Evolutionary conservation across 2,113 vertebrate genomes (phyloP), one percentile per base, ranked within the genome.

Genomic region (Fulica atra): DNA sequence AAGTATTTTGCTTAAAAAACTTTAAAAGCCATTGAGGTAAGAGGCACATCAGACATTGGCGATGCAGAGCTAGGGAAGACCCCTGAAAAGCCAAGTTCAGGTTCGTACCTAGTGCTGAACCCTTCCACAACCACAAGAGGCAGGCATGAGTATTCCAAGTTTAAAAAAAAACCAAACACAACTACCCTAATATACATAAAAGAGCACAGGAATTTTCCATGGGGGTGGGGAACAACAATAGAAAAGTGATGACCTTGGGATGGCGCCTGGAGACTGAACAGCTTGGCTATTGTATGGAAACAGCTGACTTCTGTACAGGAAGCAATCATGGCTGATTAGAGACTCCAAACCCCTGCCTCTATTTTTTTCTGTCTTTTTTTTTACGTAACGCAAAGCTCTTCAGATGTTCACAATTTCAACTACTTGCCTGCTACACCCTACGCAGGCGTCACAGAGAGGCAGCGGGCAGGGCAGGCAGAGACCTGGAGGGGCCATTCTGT

Each of bases 231-330:
- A 96, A 87, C 89, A 94, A 98, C 97, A 98, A 96, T 93, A 46
- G 97, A 97, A 97, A 96, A 97, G 81, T 87, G 91, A 91, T 97
- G 97, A 97, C 96, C 97, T 98, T 98, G 97, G 95, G 97, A 96
- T 97, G 98, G 98, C 96, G 98, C 98, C 97, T 98, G 96, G 94
- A 97, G 98, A 94, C 88, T 95, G 92, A 78, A 90, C 81, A 95
- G 81, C 50, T 94, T 91, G 83, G 46, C 96, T 93, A 96, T 97
- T 98, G 96, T 97, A 71, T 92, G 84, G 97, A 98, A 97, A 95
- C 98, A 98, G 98, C 98, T 98, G 98, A 98, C 97, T 97, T 97
- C 96, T 97, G 96, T 88, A 97, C 96, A 98, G 98, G 98, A 98
- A 98, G 95, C 93, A 97, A 96, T 98, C 96, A 91, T 68, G 86